Conservation (phyloP, 2,888 invertebrate species). For the Ganaspis brasiliensis region DNA sequence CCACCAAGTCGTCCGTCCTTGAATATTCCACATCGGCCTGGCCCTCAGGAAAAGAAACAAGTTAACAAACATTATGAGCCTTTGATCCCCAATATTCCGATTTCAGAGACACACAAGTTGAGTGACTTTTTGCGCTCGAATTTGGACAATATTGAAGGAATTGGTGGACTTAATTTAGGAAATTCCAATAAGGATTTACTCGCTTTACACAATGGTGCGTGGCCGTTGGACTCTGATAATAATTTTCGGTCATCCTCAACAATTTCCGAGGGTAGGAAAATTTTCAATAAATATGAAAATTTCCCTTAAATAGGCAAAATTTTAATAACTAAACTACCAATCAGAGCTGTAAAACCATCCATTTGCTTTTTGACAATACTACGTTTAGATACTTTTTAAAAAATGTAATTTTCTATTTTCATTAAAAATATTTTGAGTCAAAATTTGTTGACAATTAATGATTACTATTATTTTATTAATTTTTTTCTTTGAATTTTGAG, state of each 20-base stretch:
- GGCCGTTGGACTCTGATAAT: slow-evolving; percentile 80
- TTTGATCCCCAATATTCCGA: slow-evolving; percentile 71
- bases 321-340: no score
- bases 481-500: no score
- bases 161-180: slow-evolving; percentile 78
- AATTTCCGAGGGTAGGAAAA: slow-evolving; percentile 76
- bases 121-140: slow-evolving; percentile 88
- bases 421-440: no score
- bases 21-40: slow-evolving; percentile 78
- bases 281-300: not conserved
- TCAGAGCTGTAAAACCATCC: no score
- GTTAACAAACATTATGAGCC: slow-evolving; percentile 79
- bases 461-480: no score
- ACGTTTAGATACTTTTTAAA: no score
- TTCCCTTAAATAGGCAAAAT: no score
- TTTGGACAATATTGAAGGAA: slow-evolving; percentile 87
- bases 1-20: slow-evolving; percentile 78
- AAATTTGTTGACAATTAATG: no score
- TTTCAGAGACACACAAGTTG: slow-evolving; percentile 84
- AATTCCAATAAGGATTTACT: slow-evolving; percentile 84
- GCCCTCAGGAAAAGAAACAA: slow-evolving; percentile 78
- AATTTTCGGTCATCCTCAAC: slow-evolving; percentile 74
- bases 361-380: no score
- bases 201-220: slow-evolving; percentile 87
- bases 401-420: no score